Evolutionary conservation across 2,797 vertebrate species (phyloP), one percentile per base, ranked within the genome.

Genomic region (Xenops minutus): DNA sequence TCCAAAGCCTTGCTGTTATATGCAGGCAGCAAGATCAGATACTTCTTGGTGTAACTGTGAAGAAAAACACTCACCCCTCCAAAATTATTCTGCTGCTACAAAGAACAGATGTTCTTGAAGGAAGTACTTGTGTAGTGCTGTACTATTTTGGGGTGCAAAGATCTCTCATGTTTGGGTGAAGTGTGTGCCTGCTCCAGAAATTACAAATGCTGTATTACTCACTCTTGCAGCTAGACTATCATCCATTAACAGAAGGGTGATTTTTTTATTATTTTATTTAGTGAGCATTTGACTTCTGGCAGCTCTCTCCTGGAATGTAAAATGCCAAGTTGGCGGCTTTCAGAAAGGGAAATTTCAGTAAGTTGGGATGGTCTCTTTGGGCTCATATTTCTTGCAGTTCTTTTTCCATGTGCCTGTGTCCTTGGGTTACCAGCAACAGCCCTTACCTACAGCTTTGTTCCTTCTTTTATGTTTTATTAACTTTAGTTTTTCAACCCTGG

Each of bases 241-340:
- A 72, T 63, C 76, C 63, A 59, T 73, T 73, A 85, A 85, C 26
- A 81, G 85, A 86, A 86, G 64, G 30, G 36, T 32, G 62, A 92
- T 37, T 52, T 85, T 66, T 84, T 27, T 17, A 66, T 64, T 77
- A 51, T 78, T 36, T 72, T 85, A 72, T 93, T 87, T 36, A 69
- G 24, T 58, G 63, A 77, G 44, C 43, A 73, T 95, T 82, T 80
- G 77, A 95, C 67, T 96, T 94, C 43, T 96, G 96, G 96, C 95
- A 92, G 77, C 0, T 0, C 20, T 82, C 44, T 71, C 56, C 67
- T 77, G 89, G 56, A 97, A 93, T 64, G 41, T 39, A 77, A 96
- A 96, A 96, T 87, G 88, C 43, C 93, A 97, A 95, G 81, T 83
- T 94, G 94, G 94, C 94, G 85, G 83, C 83, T 79, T 79, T 77